These are phyloP conservation scores for Mesitornis unicolor DNA, from an alignment of 2,113 vertebrate species.

Conservation along the genomic window DNA sequence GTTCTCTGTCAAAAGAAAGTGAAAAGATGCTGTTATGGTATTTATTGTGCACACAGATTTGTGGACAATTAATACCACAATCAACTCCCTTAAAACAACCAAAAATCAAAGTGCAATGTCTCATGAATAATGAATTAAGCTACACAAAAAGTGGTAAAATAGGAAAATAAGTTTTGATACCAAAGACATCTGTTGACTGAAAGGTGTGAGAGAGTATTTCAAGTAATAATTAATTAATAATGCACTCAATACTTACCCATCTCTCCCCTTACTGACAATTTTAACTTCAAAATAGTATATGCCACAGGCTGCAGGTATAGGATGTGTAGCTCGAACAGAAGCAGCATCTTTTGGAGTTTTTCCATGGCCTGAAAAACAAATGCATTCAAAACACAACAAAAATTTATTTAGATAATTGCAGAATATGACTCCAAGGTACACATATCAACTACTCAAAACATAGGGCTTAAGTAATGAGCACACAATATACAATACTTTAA, in stretches of 20 bases:
- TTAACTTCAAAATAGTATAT: slow-evolving; percentile 99
- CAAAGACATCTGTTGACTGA: background rate
- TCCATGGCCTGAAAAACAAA: slow-evolving; percentile 86
- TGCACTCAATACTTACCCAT: slow-evolving; percentile 85
- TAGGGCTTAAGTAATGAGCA: background rate
- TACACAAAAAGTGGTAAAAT: background rate
- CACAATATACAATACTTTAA: background rate
- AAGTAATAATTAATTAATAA: background rate
- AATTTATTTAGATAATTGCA: background rate
- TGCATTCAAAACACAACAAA: slow-evolving; percentile 13
- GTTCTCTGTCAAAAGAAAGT: background rate
- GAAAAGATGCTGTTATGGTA: background rate
- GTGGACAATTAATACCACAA: background rate
- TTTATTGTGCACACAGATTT: background rate
- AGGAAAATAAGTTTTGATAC: background rate
- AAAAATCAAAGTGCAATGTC: background rate
- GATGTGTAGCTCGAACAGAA: slow-evolving; percentile 95
- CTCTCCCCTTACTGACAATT: slow-evolving; percentile 99
- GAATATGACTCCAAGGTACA: background rate
- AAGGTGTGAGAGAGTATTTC: background rate
- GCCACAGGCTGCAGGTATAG: slow-evolving; percentile 97
- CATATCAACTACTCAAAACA: background rate
- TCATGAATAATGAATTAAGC: background rate
- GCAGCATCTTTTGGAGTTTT: slow-evolving; percentile 99
- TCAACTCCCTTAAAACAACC: background rate